phyloP scores from a whole-genome alignment of 2,888 invertebrate genomes.

The Callosobruchus maculatus region DNA sequence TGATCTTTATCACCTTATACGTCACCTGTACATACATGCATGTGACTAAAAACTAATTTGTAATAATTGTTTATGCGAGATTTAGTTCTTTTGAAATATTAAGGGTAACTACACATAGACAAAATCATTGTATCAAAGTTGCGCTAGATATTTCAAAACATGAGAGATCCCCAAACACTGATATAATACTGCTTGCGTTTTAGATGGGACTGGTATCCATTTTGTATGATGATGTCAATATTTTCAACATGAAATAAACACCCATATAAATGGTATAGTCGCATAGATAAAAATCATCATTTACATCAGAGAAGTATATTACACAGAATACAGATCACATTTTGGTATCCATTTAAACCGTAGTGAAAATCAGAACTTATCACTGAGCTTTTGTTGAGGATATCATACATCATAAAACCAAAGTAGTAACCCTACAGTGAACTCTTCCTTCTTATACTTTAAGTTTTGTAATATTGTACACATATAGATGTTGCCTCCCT shows the following conservation, averaged over 20 bases:
- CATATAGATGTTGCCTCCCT: conserved; percentile 35
- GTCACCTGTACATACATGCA: background rate
- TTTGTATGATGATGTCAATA: background rate
- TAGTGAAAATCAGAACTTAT: too few relatives aligned
- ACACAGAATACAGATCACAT: too few relatives aligned
- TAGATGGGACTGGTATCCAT: background rate
- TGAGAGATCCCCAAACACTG: background rate
- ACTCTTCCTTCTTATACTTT: background rate
- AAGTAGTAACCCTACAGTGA: background rate
- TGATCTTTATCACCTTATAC: background rate
- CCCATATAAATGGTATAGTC: background rate
- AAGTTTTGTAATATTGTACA: conserved; percentile 21
- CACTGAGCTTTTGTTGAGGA: background rate
- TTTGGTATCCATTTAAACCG: too few relatives aligned
- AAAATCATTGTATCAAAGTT: background rate
- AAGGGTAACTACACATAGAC: background rate
- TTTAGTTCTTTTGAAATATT: background rate
- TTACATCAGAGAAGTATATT: too few relatives aligned
- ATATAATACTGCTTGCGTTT: background rate
- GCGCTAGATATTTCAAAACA: background rate
- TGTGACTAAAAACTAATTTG: background rate
- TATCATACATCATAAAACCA: background rate
- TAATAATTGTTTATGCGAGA: background rate
- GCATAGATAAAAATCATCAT: too few relatives aligned
- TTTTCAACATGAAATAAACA: background rate